Base-by-base conservation (phyloP, 1,140 invertebrate genomes). In the Cherax quadricarinatus region DNA sequence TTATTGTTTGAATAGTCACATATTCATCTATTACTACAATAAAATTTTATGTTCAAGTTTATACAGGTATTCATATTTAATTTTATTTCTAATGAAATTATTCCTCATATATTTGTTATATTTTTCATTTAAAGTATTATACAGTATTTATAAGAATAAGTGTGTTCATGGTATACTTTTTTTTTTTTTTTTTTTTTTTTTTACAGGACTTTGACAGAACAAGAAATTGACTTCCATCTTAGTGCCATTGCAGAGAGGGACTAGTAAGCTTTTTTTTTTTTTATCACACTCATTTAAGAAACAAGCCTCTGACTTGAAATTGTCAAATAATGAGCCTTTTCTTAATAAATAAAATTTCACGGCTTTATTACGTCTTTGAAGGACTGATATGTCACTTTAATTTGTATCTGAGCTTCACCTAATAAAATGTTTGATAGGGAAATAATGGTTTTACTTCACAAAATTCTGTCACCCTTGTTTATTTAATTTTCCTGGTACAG, bases 201-300 rank as follows among this genome's bases (percentile, higher is more conserved):
- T 94, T 91, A 7, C 95, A 98, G 97, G 88, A 96, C 97, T 93
- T 95, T 99, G 87, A 96, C 96, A 78, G 98, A 99, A 94, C 95
- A 96, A 94, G 98, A 99, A 95, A 97, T 99, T 94, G 99, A 99
- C 95, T 96, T 96, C 94, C 98, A 99, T 96, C 96, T 99, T 86
- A 98, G 97, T 94, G 97, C 98, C 48, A 98, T 99, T 95, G 98
- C 98, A 91, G 98, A 99, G 95, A 98, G 98, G 95, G 98, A 99
- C 94, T 96, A 94, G 94, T 6, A 83, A 57, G 12, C 24, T 75
- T 30, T 10, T 70, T 3, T 12, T 7, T 75, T 30, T 10, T 70
- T 3, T 12, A 21, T 75, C 70, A 24, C 70, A 6, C 14, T 18
- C 14, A 1, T 6, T 18, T 66, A 21, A 5, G 14, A 18, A 18